These are phyloP conservation scores for Rotaria sp. DNA, from an alignment of 2,888 invertebrate species.

Conservation along the genomic window DNA sequence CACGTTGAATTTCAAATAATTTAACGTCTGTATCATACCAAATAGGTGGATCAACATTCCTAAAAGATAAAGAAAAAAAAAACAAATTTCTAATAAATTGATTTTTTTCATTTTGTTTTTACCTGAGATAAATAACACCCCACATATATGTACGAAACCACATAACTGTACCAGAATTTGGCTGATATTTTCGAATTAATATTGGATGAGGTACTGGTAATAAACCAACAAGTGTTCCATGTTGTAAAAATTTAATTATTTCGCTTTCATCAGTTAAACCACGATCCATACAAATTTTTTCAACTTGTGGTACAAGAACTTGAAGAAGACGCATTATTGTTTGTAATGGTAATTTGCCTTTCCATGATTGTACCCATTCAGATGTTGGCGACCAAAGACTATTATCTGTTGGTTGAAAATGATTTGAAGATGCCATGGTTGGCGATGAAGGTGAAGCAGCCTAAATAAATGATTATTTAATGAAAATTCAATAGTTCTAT, in stretches of 20 bases:
- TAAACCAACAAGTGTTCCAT: slow-evolving; percentile 90
- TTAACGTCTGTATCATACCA: slow-evolving; percentile 99
- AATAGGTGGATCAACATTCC: slow-evolving; percentile 94
- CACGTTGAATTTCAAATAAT: slow-evolving; percentile 68
- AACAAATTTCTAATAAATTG: slow-evolving; percentile 12
- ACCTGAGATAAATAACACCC: slow-evolving; percentile 94
- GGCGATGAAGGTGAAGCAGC: background rate
- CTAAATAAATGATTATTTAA: background rate
- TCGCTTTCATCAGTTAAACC: slow-evolving; percentile 97
- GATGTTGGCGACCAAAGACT: slow-evolving; percentile 75
- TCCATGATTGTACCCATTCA: slow-evolving; percentile 85
- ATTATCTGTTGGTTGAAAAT: background rate
- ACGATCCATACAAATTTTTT: slow-evolving; percentile 98
- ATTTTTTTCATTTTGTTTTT: slow-evolving; percentile 42
- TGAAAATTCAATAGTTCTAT: too few relatives aligned
- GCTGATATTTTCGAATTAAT: slow-evolving; percentile 94
- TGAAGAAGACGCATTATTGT: slow-evolving; percentile 97
- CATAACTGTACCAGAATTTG: slow-evolving; percentile 92
- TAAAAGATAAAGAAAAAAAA: slow-evolving; percentile 54
- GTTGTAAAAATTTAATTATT: slow-evolving; percentile 94
- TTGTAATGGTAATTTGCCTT: slow-evolving; percentile 88
- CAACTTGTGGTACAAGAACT: slow-evolving; percentile 96
- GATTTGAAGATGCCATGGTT: background rate
- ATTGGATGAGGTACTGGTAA: slow-evolving; percentile 98
- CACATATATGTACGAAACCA: slow-evolving; percentile 99